Base-by-base conservation (phyloP, 2,888 invertebrate species). In the Tipula confusa region DNA sequence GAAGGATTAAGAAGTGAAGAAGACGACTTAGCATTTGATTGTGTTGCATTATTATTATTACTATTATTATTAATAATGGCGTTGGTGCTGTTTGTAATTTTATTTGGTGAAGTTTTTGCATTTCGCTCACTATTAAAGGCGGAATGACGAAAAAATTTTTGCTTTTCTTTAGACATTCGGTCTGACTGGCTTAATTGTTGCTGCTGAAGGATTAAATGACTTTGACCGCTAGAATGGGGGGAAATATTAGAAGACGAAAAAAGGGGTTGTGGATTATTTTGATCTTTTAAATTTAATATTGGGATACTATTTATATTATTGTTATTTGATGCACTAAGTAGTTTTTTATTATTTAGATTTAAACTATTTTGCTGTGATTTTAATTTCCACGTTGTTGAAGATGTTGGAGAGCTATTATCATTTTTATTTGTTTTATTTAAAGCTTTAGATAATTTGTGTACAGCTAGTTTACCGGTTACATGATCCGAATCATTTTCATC, bases 131-230 rank as follows among this genome's bases (percentile, higher is more conserved):
- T 92, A 89, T 95, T 95, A 89, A 95, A 95, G 83, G 94, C 95
- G 87, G 95, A 95, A 88, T 93, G 92, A 89, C 95, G 92, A 91
- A 96, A 96, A 91, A 95, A 95, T 90, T 95, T 95, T 90, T 95
- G 95, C 90, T 95, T 96, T 91, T 96, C 95, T 91, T 95, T 95
- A 86, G 95, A 95, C 92, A 95, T 95, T 89, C 90, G 91, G 89
- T 95, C 95, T 90, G 93, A 92, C 88, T 93, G 92, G 89, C 86
- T 86, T 80, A 87, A 84, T 83, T 83, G 84, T 64, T 83, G 84
- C 43, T 85, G 84, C 88, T 84, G 84, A 48, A 43, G 64, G 79
- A 83, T 82, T 29, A 24, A 48, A 38, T 82, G 82, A 82, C 33
- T 82, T 6, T 80, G 29, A 64, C 64, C 64, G 80, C 80, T 80